Percentiles rank a stretch among this genome's conserved stretches.
phyloP scores from a whole-genome alignment of 2,888 invertebrate genomes.

The Melipona bicolor region DNA sequence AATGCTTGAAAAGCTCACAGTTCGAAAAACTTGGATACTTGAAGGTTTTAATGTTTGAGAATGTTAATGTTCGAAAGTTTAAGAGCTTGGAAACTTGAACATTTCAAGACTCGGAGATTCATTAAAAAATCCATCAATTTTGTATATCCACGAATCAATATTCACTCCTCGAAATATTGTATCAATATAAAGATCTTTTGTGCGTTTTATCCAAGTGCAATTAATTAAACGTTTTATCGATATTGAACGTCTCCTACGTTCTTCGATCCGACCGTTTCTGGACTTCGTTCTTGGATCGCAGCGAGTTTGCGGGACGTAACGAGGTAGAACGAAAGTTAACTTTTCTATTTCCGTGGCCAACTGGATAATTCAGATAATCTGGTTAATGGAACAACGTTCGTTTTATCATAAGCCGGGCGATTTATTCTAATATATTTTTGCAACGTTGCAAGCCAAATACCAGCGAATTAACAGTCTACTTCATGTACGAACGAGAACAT shows the following conservation, averaged over 20 bases:
- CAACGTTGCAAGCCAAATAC: neutral
- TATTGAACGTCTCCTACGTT: neutral
- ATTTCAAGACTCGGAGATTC: neutral
- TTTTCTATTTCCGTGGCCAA: slow-evolving; percentile 48
- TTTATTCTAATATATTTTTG: slow-evolving; percentile 40
- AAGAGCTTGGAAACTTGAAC: neutral
- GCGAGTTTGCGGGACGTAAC: slow-evolving; percentile 28
- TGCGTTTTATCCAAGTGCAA: neutral
- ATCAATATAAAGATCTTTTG: too few relatives aligned
- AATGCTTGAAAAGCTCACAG: neutral
- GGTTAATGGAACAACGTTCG: slow-evolving; percentile 46
- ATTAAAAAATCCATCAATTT: neutral
- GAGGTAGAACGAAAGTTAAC: slow-evolving; percentile 43
- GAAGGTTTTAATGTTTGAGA: neutral
- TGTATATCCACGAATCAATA: neutral
- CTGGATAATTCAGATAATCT: slow-evolving; percentile 46
- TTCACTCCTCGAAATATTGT: neutral
- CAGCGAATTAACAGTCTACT: neutral
- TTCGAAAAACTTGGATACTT: neutral
- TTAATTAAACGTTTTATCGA: neutral
- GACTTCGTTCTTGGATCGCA: slow-evolving; percentile 28
- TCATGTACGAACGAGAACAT: neutral
- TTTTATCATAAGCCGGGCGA: slow-evolving; percentile 6
- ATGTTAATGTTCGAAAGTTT: neutral
- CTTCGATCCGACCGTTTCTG: slow-evolving; percentile 15